Base-by-base conservation (phyloP, 2,888 invertebrate genomes). In the Formica aserva region DNA sequence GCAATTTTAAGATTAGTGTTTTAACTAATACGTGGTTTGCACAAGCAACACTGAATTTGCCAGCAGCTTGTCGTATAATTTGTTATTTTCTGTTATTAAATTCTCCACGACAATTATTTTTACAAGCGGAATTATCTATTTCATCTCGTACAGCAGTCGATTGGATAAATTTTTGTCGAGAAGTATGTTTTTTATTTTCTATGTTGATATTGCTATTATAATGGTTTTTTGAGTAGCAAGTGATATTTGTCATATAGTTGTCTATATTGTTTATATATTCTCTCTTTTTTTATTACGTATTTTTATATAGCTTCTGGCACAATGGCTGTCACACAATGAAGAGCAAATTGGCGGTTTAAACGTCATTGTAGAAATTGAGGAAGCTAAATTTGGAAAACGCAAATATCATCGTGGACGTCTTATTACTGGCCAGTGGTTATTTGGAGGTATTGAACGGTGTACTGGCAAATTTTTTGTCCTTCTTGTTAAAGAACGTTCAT, bases 101-200 rank as follows among this genome's bases (percentile, higher is more conserved):
- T 65, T 65, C 65, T 65, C 22, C 65, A 22, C 22, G 65, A 11
- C 65, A 22, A 5, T 65, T 65, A 65, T 38, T 65, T 65, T 38
- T 65, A 2, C 0, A 38, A 65, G 1, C 11, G 13, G 38, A 65
- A 38, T 3, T 65, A 38, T 38, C 15, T 1, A 38, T 65, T 5
- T 0, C 38, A 22, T 11, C 38, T 11, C 4, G 1, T 6, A 63
- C n/a, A 38, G n/a, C 1, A 18, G 63, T 63, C 9, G 35, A 63
- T n/a, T 63, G 63, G 63, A 63, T 63, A 35, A 63, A 63, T 1
- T 35, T 63, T n/a, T 63, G 11, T 11, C n/a, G n/a, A 2, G 18
- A 63, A 2, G 35, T 63, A 62, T 22, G 6, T 29, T 11, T 18
- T 6, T 62, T 26, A 62, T 29, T 62, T 29, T 26, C 5, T 32